These are phyloP conservation scores for Myripristis murdjan DNA, from an alignment of 2,797 vertebrate species.

Conservation along the genomic window DNA sequence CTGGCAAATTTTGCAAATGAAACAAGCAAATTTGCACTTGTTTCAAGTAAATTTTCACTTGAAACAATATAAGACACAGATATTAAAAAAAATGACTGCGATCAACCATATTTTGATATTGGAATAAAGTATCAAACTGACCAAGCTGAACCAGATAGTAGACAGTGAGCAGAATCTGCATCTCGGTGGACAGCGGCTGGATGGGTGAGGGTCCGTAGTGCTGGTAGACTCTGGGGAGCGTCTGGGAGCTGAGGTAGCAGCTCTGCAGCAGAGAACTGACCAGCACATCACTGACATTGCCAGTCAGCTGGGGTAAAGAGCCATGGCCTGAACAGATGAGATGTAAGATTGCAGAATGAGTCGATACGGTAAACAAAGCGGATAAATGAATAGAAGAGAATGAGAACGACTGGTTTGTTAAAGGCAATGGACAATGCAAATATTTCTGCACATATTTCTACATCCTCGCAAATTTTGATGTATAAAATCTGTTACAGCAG, in stretches of 20 bases:
- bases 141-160: constrained; percentile 98
- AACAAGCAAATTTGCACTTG: too few species aligned
- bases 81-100: too few species aligned
- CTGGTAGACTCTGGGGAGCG: constrained; percentile 92
- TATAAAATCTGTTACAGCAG: neutral
- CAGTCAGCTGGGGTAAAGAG: constrained; percentile 92
- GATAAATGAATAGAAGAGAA: constrained; percentile 6
- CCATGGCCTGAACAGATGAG: constrained; percentile 90
- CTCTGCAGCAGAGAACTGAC: constrained; percentile 93
- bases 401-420: too few species aligned
- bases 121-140: constrained; percentile 74
- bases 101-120: neutral
- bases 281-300: constrained; percentile 92
- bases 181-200: constrained; percentile 95
- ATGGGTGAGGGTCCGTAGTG: constrained; percentile 90
- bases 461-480: neutral
- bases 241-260: constrained; percentile 95
- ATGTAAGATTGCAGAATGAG: neutral
- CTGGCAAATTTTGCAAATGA: too few species aligned
- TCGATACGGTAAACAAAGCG: too few species aligned
- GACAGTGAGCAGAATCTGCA: constrained; percentile 96
- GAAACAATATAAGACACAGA: too few species aligned
- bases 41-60: too few species aligned
- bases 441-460: neutral
- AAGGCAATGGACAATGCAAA: neutral